Base-by-base conservation (phyloP, 2,113 vertebrate genomes). In the Mormyrus lacerda region DNA sequence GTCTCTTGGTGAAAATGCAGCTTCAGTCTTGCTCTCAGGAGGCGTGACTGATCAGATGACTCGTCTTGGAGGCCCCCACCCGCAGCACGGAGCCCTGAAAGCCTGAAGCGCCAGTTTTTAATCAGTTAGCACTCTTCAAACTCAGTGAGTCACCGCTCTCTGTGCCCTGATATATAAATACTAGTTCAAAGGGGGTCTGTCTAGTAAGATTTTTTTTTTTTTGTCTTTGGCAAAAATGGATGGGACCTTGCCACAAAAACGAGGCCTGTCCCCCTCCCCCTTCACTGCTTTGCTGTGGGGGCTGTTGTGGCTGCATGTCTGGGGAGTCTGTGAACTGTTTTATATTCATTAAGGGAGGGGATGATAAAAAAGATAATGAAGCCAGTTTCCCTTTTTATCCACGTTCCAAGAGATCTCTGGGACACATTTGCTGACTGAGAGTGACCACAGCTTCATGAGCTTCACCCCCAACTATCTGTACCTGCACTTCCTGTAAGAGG, bases 251-350 rank as follows among this genome's bases (percentile, higher is more conserved):
- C 15, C 69, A 39, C 69, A 15, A 42, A 42, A 79, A 42, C 0
- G 69, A 35, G 31, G n/a, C 8, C 61, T 31, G 27, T 3, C 61
- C 61, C 8, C n/a, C n/a, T 31, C 61, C n/a, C n/a, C 61, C n/a
- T 31, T 27, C 27, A 31, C 61, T 69, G 61, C 61, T 27, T 27
- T 65, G 61, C n/a, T 31, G 61, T 69, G 61, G 31, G 35, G 73
- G 17, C 31, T 79, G 73, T 79, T 5, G 73, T 42, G 35, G 35
- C 15, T 79, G 31, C 17, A 19, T n/a, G 35, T 42, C 73, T 79
- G 73, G 35, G 73, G 73, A 79, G 35, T 79, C 73, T 79, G 31
- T 79, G 73, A 79, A 42, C 73, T 79, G 73, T 79, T 79, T 79
- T 79, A 79, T 79, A 19, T 79, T 79, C 73, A 79, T 79, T 79